Base-by-base conservation (phyloP, 2,113 vertebrate genomes). In the Turnix velox region DNA sequence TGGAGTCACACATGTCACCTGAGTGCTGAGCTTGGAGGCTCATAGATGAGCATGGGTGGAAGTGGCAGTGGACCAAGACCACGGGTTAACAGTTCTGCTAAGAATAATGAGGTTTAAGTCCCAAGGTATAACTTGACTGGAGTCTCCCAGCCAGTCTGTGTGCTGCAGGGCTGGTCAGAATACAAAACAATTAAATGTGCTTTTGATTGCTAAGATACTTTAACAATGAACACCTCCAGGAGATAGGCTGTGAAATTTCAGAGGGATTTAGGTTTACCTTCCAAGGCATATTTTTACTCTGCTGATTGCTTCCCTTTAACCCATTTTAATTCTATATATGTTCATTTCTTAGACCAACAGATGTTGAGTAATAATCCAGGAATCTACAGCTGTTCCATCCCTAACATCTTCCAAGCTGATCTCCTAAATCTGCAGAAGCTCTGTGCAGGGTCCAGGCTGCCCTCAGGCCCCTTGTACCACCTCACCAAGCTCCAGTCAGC, bases 331-430 rank as follows among this genome's bases (percentile, higher is more conserved):
- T 77, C 89, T 88, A 18, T 28, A 14, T 51, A 23, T 35, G 15
- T 80, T 93, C 14, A 35, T 76, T 90, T 90, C 43, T 94, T 93
- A 99, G 99, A 97, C 40, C 96, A 97, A 75, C 99, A 99, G 94
- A 92, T 99, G 95, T 91, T 95, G 52, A 98, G 97, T 92, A 96
- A 97, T 81, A 98, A 98, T 90, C 99, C 99, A 73, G 98, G 97
- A 40, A 66, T 98, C 88, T 99, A 99, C 75, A 99, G 98, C 93
- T 99, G 98, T 89, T 99, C 98, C 27, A 96, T 99, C 31, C 98
- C 99, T 7, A 52, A 71, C 31, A 55, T 66, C 6, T 99, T 99
- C 93, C 87, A 77, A 37, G 82, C 61, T 37, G 96, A 98, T 39
- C 96, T 99, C 55, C 39, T 97, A 40, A 96, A 95, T 79, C 87